phyloP scores from a whole-genome alignment of 2,888 invertebrate genomes.

The Ephialtes manifestator region DNA sequence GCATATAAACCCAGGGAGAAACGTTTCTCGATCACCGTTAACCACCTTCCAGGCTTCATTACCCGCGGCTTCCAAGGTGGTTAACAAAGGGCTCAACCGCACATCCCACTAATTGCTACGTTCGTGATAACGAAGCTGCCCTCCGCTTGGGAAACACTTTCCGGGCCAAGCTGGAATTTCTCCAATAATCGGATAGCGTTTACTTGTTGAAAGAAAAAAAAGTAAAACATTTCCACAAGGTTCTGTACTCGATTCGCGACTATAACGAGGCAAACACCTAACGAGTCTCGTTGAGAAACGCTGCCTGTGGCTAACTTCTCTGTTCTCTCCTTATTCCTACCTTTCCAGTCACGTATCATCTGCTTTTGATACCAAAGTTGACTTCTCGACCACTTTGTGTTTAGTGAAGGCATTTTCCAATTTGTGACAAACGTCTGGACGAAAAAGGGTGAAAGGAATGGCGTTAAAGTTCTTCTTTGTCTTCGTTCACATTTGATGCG shows the following conservation, averaged over 20 bases:
- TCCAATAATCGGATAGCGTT: constrained; percentile 54
- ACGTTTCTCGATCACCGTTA: constrained; percentile 60
- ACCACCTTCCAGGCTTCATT: constrained; percentile 66
- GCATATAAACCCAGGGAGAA: constrained; percentile 16
- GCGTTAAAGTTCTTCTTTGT: constrained; percentile 1
- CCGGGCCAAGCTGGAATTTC: constrained; percentile 24
- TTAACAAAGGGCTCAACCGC: constrained; percentile 69
- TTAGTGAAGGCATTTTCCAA: constrained; percentile 4
- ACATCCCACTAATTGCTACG: constrained; percentile 69
- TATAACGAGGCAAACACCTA: constrained; percentile 40
- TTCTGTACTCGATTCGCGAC: background rate
- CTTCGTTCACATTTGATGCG: constrained; percentile 15
- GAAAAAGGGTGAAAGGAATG: background rate
- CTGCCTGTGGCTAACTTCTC: background rate
- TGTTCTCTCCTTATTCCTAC: background rate
- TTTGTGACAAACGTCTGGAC: background rate
- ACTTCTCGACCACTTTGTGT: background rate
- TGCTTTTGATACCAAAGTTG: too few relatives aligned
- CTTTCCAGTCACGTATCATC: constrained; percentile 43
- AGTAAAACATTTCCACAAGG: background rate
- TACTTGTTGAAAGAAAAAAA: constrained; percentile 19
- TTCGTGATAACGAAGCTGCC: constrained; percentile 67
- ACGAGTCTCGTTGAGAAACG: constrained; percentile 32
- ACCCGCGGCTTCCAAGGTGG: constrained; percentile 62
- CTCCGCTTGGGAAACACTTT: constrained; percentile 3